Base-by-base conservation (phyloP, 2,888 invertebrate species). In the Linyphia triangularis region DNA sequence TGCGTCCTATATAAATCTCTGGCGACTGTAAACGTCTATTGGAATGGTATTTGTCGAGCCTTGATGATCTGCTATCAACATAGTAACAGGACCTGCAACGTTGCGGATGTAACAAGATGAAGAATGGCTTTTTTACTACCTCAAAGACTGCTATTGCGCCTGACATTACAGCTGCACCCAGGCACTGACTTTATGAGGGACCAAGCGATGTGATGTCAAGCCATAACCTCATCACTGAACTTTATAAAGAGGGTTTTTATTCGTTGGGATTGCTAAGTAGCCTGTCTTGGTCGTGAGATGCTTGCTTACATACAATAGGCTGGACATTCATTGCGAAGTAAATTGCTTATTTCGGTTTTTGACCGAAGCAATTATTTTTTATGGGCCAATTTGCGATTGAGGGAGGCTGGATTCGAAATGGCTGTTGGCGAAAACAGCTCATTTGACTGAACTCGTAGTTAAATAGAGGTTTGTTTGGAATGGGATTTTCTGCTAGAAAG, bases 31-130 rank as follows among this genome's bases (percentile, higher is more conserved):
- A 86, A 86, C 73, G 86, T 67, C 81, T 28, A 16, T 22, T 0
- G 22, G 69, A 69, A 59, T 79, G 73, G 57, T 84, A 84, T 67
- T 84, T 84, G 67, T 63, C 72, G 82, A 43, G 28, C 16, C 75
- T 30, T 86, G 86, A 86, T 70, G 81, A 78, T n/a, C 73, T 37
- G 22, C 24, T 33, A 61, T 77, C 75, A 84, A 69, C 84, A 57
- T 59, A 79, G 63, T 57, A 70, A 26, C 26, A 51, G 37, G 63
- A 75, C 59, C 65, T 37, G 81, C 73, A 73, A 59, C 86, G 33
- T 86, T 75, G 63, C 86, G 86, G 86, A 86, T 86, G 51, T 81
- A 73, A 81, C 84, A 69, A 67, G 75, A 84, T 84, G 75, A 84
- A 37, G 81, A 86, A 86, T 86, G 43, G 73, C 65, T 69, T 81